A percentile compares a stretch with the other conserved stretches of the same genome.
Evolutionary conservation across 2,797 vertebrate genomes (phyloP).

Genomic region (Emys orbicularis): DNA sequence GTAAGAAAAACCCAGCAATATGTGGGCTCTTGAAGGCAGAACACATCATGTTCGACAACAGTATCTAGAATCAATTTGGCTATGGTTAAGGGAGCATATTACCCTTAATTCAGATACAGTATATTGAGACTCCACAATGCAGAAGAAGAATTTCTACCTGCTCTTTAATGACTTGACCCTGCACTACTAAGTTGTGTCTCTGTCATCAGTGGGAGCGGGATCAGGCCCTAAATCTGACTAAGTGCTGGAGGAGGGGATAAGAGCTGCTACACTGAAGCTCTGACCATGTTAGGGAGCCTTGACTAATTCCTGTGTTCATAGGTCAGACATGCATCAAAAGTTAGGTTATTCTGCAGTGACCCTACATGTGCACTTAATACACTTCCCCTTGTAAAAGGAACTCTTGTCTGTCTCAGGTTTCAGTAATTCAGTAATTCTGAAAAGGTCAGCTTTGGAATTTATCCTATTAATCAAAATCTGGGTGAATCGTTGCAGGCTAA

Average conservation of each 20-base stretch:
- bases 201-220: not conserved
- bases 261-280: not conserved
- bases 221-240: not conserved
- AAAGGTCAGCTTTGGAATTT: conserved; percentile 73
- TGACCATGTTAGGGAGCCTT: not conserved
- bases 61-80: not conserved
- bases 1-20: not conserved
- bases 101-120: not conserved
- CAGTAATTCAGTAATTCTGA: conserved; percentile 61
- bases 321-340: not conserved
- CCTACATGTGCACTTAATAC: conserved; percentile 50
- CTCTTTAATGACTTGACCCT: not conserved
- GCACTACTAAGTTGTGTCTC: not conserved
- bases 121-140: not conserved
- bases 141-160: not conserved
- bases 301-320: not conserved
- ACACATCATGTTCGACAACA: not conserved
- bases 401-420: conserved; percentile 54
- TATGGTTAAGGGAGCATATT: rapidly evolving
- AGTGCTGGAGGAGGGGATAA: not conserved
- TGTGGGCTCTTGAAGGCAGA: not conserved
- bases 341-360: conserved; percentile 52
- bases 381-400: conserved; percentile 62
- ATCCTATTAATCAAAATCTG: conserved; percentile 68
- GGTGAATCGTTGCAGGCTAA: conserved; percentile 63